Evolutionary conservation across 2,888 invertebrate species (phyloP).

Genomic region (Eupithecia insigniata): DNA sequence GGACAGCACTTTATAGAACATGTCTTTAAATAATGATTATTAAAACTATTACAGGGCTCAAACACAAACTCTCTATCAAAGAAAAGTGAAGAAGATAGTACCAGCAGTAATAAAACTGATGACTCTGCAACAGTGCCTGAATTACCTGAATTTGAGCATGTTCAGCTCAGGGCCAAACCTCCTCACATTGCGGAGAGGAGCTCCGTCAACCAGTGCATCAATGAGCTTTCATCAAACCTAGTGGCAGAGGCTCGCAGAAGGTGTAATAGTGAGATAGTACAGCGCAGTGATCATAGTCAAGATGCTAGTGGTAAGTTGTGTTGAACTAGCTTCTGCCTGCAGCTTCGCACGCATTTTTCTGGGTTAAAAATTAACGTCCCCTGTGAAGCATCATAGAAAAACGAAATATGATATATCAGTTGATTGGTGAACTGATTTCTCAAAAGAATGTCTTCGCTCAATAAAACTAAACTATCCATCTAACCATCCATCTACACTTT

Average conservation of each 20-base stretch:
- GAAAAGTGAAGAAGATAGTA: conserved; percentile 67
- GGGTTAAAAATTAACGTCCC: background rate
- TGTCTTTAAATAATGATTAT: background rate
- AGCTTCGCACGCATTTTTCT: background rate
- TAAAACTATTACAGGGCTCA: conserved; percentile 57
- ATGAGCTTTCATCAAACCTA: conserved; percentile 86
- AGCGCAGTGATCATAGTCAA: conserved; percentile 72
- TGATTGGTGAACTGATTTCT: too few species aligned
- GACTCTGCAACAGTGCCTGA: conserved; percentile 62
- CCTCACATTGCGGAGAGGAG: conserved; percentile 71
- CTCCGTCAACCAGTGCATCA: conserved; percentile 87
- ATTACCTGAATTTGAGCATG: conserved; percentile 68
- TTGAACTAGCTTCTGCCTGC: background rate
- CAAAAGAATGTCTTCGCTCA: too few species aligned
- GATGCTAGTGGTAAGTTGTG: conserved; percentile 64
- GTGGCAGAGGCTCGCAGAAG: conserved; percentile 75
- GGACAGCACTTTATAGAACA: background rate
- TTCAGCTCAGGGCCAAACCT: conserved; percentile 72
- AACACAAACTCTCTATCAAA: conserved; percentile 73
- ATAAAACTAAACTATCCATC: background rate
- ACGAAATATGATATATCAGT: too few species aligned
- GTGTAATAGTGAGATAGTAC: conserved; percentile 81
- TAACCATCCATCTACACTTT: background rate
- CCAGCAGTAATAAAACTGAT: conserved; percentile 69
- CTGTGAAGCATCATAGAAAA: too few species aligned